Conservation (phyloP, 1,140 invertebrate genomes). For the Formica exsecta region DNA sequence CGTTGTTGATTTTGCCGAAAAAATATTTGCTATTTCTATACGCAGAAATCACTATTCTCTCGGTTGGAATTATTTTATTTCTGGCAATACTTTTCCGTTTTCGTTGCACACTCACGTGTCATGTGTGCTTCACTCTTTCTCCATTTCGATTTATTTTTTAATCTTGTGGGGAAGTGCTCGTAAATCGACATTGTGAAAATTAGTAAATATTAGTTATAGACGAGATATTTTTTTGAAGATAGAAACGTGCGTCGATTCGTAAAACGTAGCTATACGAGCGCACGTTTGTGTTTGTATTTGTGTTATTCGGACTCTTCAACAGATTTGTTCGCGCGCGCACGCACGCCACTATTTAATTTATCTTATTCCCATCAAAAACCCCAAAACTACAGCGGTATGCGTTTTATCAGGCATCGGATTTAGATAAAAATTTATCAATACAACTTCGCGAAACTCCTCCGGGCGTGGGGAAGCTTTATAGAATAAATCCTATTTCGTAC, state of each 20-base stretch:
- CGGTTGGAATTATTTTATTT: slow-evolving; percentile 34
- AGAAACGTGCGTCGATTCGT: slow-evolving; percentile 2
- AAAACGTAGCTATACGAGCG: background rate
- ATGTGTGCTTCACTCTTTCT: background rate
- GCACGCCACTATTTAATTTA: slow-evolving; percentile 39
- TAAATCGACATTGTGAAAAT: slow-evolving; percentile 1
- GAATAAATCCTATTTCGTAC: slow-evolving; percentile 36
- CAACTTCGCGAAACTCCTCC: background rate
- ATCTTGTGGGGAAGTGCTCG: background rate
- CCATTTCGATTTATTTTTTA: slow-evolving; percentile 13
- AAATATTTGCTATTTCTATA: slow-evolving; percentile 48
- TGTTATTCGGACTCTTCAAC: background rate
- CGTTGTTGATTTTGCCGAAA: slow-evolving; percentile 35
- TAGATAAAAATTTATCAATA: slow-evolving; percentile 55
- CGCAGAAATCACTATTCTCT: slow-evolving; percentile 45
- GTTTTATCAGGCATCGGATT: slow-evolving; percentile 23
- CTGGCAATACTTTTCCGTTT: slow-evolving; percentile 17
- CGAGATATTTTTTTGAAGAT: background rate
- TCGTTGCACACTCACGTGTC: background rate
- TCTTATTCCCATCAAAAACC: slow-evolving; percentile 31
- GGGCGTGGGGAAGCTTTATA: background rate
- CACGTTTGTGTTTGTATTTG: background rate
- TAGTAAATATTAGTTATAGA: background rate
- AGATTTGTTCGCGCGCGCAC: background rate
- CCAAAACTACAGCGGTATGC: slow-evolving; percentile 9